phyloP scores from a whole-genome alignment of 2,113 vertebrate genomes.

The Lepidothrix coronata region DNA sequence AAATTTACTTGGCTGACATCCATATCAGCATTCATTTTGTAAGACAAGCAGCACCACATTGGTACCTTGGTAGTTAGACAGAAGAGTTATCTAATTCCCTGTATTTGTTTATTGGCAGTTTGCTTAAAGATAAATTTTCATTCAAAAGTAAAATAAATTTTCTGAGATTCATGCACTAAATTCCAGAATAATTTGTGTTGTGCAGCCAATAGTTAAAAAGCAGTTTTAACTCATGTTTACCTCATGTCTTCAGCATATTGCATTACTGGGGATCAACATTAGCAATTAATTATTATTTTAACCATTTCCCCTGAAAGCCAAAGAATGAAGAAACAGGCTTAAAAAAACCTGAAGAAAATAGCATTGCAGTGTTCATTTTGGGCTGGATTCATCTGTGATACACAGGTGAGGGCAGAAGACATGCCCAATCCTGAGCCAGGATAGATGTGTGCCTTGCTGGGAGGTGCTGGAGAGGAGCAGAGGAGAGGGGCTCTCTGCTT shows the following conservation, averaged over 20 bases:
- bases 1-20: not conserved
- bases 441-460: fast-evolving
- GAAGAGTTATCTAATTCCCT: not conserved
- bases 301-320: not conserved
- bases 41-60: not conserved
- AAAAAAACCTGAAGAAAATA: not conserved
- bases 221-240: not conserved
- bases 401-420: not conserved
- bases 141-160: not conserved
- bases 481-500: not conserved
- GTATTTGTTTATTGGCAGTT: not conserved
- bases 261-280: not conserved
- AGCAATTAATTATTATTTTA: not conserved
- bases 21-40: not conserved
- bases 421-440: not conserved
- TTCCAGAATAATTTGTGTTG: not conserved
- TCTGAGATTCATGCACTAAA: not conserved
- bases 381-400: not conserved
- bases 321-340: not conserved
- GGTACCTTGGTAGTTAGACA: not conserved
- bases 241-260: not conserved
- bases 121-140: not conserved
- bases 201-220: not conserved
- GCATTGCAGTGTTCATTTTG: not conserved
- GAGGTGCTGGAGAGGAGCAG: not conserved